Evolutionary conservation across 2,113 vertebrate species (phyloP).

Genomic region (Phoxinus phoxinus): DNA sequence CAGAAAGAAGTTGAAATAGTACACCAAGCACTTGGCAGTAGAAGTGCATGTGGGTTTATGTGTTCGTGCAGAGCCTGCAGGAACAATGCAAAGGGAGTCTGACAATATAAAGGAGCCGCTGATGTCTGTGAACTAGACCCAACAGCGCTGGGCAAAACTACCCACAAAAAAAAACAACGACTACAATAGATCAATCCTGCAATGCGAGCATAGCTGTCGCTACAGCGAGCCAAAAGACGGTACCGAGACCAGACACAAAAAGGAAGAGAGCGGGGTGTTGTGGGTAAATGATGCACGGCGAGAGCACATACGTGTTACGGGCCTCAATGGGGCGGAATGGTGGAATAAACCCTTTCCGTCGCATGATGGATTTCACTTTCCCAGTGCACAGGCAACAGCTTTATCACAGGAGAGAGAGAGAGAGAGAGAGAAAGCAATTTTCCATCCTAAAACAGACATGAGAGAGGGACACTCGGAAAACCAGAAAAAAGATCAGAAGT

Average conservation of each 20-base stretch:
- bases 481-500: constrained; percentile 37
- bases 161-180: constrained; percentile 29
- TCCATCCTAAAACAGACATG: constrained; percentile 55
- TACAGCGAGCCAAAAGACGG: constrained; percentile 6
- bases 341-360: constrained; percentile 62
- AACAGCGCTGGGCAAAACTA: constrained; percentile 5
- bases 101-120: background rate
- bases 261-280: constrained; percentile 64
- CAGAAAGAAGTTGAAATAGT: constrained; percentile 64
- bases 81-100: constrained; percentile 8
- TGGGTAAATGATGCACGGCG: constrained; percentile 72
- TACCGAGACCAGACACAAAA: constrained; percentile 21
- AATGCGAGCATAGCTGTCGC: background rate
- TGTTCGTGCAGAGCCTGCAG: constrained; percentile 3
- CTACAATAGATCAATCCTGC: constrained; percentile 7
- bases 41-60: constrained; percentile 13
- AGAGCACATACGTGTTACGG: constrained; percentile 66
- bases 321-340: constrained; percentile 69
- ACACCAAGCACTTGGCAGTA: constrained; percentile 35
- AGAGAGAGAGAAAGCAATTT: constrained; percentile 50
- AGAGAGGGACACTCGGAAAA: constrained; percentile 53
- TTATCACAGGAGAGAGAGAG: constrained; percentile 69
- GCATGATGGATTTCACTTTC: constrained; percentile 73
- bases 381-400: constrained; percentile 70
- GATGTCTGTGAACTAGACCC: constrained; percentile 25